These are phyloP conservation scores for Oreotrochilus melanogaster DNA, from an alignment of 2,113 vertebrate genomes.

Conservation along the genomic window DNA sequence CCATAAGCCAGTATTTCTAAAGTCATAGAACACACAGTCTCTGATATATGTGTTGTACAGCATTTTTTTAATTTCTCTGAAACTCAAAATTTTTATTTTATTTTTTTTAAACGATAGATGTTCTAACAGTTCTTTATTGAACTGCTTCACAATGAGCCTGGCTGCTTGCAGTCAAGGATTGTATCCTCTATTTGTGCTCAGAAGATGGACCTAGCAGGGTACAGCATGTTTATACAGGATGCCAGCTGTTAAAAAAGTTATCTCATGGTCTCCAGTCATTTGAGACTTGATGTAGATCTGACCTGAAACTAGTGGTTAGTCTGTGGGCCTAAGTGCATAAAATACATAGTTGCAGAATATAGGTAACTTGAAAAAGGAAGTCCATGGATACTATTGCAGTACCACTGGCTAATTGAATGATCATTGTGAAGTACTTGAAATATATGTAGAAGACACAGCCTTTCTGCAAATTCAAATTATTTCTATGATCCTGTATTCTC, in stretches of 20 bases:
- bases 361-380: not conserved
- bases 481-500: not conserved
- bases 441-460: not conserved
- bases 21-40: not conserved
- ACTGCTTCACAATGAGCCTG: constrained; percentile 73
- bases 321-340: not conserved
- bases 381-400: not conserved
- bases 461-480: not conserved
- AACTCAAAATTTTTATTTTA: constrained; percentile 16
- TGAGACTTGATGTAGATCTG: constrained; percentile 63
- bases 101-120: not conserved
- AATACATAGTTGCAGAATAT: not conserved
- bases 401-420: not conserved
- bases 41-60: not conserved
- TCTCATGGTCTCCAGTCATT: constrained; percentile 31
- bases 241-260: constrained; percentile 73
- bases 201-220: constrained; percentile 53
- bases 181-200: constrained; percentile 79
- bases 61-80: not conserved
- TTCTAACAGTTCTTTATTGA: constrained; percentile 24
- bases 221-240: constrained; percentile 59
- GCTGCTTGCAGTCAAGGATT: constrained; percentile 78
- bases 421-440: not conserved
- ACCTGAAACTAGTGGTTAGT: constrained; percentile 22
- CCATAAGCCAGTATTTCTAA: not conserved